These are phyloP conservation scores for Styela clava DNA, from an alignment of 23 tunicate species.

Conservation along the genomic window DNA sequence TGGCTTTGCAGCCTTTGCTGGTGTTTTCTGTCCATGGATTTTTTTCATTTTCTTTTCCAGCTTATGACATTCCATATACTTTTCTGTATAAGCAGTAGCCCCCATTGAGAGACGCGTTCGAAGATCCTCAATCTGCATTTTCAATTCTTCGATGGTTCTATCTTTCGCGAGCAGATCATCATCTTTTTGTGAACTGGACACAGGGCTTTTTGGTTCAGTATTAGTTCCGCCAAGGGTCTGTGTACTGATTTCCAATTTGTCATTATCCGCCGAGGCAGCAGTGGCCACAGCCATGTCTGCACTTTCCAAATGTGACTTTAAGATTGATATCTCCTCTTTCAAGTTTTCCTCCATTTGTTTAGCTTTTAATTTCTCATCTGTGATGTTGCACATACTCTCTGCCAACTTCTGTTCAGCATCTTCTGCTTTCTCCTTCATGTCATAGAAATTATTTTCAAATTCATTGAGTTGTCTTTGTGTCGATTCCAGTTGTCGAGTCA, in stretches of 20 bases:
- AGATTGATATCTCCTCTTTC: slow-evolving; percentile 40
- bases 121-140: slow-evolving; percentile 53
- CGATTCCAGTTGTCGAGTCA: slow-evolving; percentile 38
- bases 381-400: slow-evolving; percentile 32
- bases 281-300: slow-evolving; percentile 58
- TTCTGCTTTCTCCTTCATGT: slow-evolving; percentile 44
- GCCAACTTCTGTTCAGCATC: slow-evolving; percentile 25
- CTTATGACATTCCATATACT: slow-evolving; percentile 79
- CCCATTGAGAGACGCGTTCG: slow-evolving; percentile 86
- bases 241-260: slow-evolving; percentile 30
- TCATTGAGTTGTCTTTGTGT: slow-evolving; percentile 31
- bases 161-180: slow-evolving; percentile 16
- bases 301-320: slow-evolving; percentile 57
- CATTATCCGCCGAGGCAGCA: slow-evolving; percentile 27
- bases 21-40: slow-evolving; percentile 32
- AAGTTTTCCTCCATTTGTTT: slow-evolving; percentile 50
- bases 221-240: slow-evolving; percentile 33
- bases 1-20: not conserved
- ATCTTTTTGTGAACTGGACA: not conserved
- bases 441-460: slow-evolving; percentile 45
- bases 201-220: not conserved
- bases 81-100: slow-evolving; percentile 86
- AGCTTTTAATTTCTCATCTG: slow-evolving; percentile 34
- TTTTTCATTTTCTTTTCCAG: slow-evolving; percentile 78
- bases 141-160: slow-evolving; percentile 14